Base-by-base conservation (phyloP, 2,888 invertebrate genomes). In the Zhuqinia jingwanae region DNA sequence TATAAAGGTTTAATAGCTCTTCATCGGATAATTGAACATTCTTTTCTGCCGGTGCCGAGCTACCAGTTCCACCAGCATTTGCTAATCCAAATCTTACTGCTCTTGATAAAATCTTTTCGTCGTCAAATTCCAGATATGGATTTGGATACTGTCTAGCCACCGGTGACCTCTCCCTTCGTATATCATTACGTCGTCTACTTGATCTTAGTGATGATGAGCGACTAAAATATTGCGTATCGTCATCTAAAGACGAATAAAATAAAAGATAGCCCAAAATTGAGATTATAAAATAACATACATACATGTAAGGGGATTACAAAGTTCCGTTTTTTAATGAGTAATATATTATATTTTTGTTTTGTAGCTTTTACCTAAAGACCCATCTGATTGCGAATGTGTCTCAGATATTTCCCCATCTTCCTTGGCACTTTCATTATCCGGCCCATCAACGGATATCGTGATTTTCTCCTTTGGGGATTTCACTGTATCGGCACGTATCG, bases 51-150 rank as follows among this genome's bases (percentile, higher is more conserved):
- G n/a, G n/a, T 13, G 30, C 27, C 36, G 42, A n/a, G n/a, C n/a
- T n/a, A n/a, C n/a, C n/a, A n/a, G n/a, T 27, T 17, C 42, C 60
- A 50, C 65, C 0, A 30, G 68, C 17, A 73, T 56, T 85, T n/a
- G 47, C 25, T 27, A 63, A n/a, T 22, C 90, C 90, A 85, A 90
- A 90, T 56, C 90, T 47, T 20, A 88, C 50, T n/a, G 90, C 90
- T 17, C 90, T 77, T 6, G 87, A 89, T 77, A 79, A 89, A 10
- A 90, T 78, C 79, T 89, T 90, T 45, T 68, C 88, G 15, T 85
- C 83, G 5, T 88, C 80, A 50, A 79, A 77, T 25, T 78, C 85
- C 17, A 88, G 53, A 47, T 84, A 89, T 11, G 90, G 90, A 70
- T 90, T 90, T 1, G 82, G 87, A 77, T 90, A 90, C 0, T 82